Conservation (phyloP, 1,140 invertebrate genomes). For the Drosophila suzukii region DNA sequence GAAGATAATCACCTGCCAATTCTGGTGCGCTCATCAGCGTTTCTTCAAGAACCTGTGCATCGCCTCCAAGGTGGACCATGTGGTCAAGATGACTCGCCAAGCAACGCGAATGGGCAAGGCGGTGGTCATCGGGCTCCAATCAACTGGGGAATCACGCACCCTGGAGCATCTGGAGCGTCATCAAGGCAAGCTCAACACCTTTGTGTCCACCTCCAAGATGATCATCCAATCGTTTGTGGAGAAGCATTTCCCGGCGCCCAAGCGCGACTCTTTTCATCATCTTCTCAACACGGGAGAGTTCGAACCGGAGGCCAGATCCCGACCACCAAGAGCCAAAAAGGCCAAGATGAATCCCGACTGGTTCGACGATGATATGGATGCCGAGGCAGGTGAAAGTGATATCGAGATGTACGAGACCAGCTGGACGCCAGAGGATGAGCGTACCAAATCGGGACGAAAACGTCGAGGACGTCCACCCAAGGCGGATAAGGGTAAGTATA, state of each 20-base stretch:
- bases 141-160: conserved; percentile 98
- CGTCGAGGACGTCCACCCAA: conserved; percentile 76
- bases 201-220: conserved; percentile 99
- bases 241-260: conserved; percentile 98
- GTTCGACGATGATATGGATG: conserved; percentile 59
- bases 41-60: conserved; percentile 99
- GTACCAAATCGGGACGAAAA: conserved; percentile 87
- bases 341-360: conserved; percentile 34
- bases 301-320: conserved; percentile 70
- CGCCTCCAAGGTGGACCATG: conserved; percentile 96
- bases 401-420: conserved; percentile 48
- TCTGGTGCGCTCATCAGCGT: conserved; percentile 99
- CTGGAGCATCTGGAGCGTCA: conserved; percentile 97
- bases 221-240: conserved; percentile 97
- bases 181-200: conserved; percentile 97
- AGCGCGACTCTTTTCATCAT: conserved; percentile 91
- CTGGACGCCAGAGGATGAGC: conserved; percentile 87
- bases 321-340: conserved; percentile 15
- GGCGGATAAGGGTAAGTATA: conserved; percentile 85
- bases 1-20: conserved; percentile 98
- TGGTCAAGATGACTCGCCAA: conserved; percentile 92
- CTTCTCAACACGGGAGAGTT: conserved; percentile 62
- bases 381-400: conserved; percentile 53
- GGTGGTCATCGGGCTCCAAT: conserved; percentile 99
- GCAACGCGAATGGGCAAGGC: conserved; percentile 98